Evolutionary conservation across 2,888 invertebrate genomes (phyloP), one percentile per base, ranked within the genome.

Genomic region (Mechanitis mazaeus): DNA sequence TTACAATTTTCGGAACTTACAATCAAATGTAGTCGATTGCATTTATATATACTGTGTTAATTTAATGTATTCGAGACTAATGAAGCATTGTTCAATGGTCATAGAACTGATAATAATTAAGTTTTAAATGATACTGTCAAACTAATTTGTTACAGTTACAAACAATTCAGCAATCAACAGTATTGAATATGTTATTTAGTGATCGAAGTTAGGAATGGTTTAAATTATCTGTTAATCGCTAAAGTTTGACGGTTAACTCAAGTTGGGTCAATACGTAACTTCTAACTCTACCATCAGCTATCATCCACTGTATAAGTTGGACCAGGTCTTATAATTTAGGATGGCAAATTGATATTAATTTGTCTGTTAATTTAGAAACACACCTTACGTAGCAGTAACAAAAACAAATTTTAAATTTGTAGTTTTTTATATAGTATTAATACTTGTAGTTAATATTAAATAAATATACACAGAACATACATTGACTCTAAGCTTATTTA

Each of bases 201-300:
- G 31, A 50, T 31, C 7, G 31, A 50, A 50, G 50, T 50, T 50
- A 53, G 33, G 45, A 71, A 74, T 72, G 73, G 75, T 79, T 70
- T 68, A 63, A 82, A 85, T 85, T 75, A 81, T 79, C 81, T 82
- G 84, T 77, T 87, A 84, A 86, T 83, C 75, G 80, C 65, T 75
- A 63, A 85, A 87, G 71, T 87, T 85, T 74, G 76, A 75, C 83
- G 80, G 80, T 84, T 80, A 81, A 74, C 73, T 73, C 73, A 74
- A 76, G 79, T 81, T 78, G 78, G 80, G 85, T 83, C 79, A 78
- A 83, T 82, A 83, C 79, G 83, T 83, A 74, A 76, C 76, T 74
- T 70, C 68, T 71, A 63, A 69, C 68, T 71, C 74, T 70, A 71
- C 74, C 71, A 70, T 70, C 65, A 65, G 67, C 72, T 68, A 53